Conservation (phyloP, 2,888 invertebrate species). For the Chloroclysta siterata region DNA sequence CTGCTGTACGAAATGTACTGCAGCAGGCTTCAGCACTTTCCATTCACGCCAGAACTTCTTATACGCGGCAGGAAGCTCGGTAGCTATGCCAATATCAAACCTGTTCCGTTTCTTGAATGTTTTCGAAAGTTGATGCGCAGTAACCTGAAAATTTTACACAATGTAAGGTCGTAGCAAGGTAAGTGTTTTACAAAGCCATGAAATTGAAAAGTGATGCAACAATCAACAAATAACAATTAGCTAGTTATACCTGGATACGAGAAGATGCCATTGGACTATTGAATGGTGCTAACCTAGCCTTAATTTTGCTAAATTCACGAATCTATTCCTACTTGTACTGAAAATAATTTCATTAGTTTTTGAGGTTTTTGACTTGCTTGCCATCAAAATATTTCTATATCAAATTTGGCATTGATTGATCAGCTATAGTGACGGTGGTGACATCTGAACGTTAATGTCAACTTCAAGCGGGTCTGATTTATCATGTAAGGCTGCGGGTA, state of each 20-base stretch:
- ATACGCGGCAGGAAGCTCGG: slow-evolving; percentile 91
- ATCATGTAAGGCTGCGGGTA: too few relatives aligned
- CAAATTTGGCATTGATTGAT: background rate
- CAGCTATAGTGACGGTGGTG: background rate
- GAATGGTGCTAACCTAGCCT: slow-evolving; percentile 45
- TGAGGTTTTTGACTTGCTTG: slow-evolving; percentile 11
- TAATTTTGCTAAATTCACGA: slow-evolving; percentile 36
- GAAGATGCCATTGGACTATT: slow-evolving; percentile 73
- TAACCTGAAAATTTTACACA: slow-evolving; percentile 65
- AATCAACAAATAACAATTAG: slow-evolving; percentile 15
- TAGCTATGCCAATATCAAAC: slow-evolving; percentile 88
- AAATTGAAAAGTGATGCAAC: slow-evolving; percentile 41
- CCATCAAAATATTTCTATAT: slow-evolving; percentile 10
- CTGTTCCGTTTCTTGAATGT: slow-evolving; percentile 79
- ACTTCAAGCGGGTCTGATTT: too few relatives aligned
- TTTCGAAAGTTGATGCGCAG: slow-evolving; percentile 77
- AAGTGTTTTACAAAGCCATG: slow-evolving; percentile 25
- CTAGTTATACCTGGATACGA: slow-evolving; percentile 64
- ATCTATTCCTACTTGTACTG: slow-evolving; percentile 20
- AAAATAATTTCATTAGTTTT: slow-evolving; percentile 29
- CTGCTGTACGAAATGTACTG: slow-evolving; percentile 89
- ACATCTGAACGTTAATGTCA: background rate
- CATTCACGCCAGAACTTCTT: slow-evolving; percentile 95
- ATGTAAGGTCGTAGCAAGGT: slow-evolving; percentile 52
- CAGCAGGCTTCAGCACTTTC: slow-evolving; percentile 87